A percentile compares a stretch with the other conserved stretches of the same genome.
Conservation (phyloP, 2,888 invertebrate genomes). For the Drosophila mettleri region DNA sequence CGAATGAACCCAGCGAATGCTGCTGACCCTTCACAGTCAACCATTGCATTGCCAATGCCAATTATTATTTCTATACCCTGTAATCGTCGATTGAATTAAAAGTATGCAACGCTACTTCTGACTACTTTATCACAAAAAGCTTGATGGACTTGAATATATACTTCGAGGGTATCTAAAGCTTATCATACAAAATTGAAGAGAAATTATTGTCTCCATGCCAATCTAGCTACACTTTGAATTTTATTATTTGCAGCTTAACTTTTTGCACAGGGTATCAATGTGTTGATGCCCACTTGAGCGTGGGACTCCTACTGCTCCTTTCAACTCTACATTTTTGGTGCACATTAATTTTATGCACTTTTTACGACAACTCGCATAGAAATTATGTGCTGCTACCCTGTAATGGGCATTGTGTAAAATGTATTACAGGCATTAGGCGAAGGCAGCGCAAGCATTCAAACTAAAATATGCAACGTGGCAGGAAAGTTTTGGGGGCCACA, state of each 20-base stretch:
- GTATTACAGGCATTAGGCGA: constrained; percentile 42
- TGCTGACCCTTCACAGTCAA: constrained; percentile 54
- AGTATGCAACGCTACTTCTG: background rate
- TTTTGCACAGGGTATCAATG: constrained; percentile 25
- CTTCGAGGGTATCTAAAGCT: no score
- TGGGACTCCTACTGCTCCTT: constrained; percentile 22
- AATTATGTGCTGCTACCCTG: constrained; percentile 53
- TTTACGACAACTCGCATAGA: constrained; percentile 68
- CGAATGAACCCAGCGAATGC: constrained; percentile 32
- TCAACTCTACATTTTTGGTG: constrained; percentile 47
- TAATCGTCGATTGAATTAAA: background rate
- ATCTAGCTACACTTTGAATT: background rate
- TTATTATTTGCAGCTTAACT: background rate
- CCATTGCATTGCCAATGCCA: constrained; percentile 66
- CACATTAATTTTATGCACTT: constrained; percentile 75
- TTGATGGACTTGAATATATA: background rate
- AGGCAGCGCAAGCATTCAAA: constrained; percentile 46
- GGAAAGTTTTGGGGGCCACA: constrained; percentile 50
- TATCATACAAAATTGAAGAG: no score
- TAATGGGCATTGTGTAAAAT: constrained; percentile 56
- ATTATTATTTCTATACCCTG: constrained; percentile 63
- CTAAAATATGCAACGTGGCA: constrained; percentile 74
- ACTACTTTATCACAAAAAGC: background rate
- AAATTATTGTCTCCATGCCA: background rate
- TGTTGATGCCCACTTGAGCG: constrained; percentile 18